Base-by-base conservation (phyloP, 2,888 invertebrate species). In the Silvanus unidentatus region DNA sequence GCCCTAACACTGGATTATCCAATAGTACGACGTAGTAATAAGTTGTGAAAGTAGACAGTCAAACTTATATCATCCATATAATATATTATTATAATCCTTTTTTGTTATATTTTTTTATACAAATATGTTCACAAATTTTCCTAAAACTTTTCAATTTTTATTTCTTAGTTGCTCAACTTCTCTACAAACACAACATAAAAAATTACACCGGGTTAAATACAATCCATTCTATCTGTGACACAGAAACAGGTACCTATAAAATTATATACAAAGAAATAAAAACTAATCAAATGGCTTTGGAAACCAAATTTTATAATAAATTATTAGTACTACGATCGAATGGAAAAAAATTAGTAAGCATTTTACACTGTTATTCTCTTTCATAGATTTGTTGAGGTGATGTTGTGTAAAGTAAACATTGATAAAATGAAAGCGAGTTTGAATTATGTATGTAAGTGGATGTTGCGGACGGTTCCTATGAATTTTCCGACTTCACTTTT, bases 221-320 rank as follows among this genome's bases (percentile, higher is more conserved):
- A 64, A 60, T 64, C 58, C 60, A 61, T 64, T 57, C 61, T 60
- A 60, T 63, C 61, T 60, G 60, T 59, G 61, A 65, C 64, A 65
- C 65, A 69, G 65, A 68, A 55, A 70, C 70, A 71, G 69, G 70
- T 71, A 71, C 70, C 68, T 69, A 69, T 68, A 66, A 70, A 68
- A 68, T 65, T 63, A 63, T 62, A 60, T 63, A 64, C 60, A 62
- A 37, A 49, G 55, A 37, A 50, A 55, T 49, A 52, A 53, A 52
- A 51, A n/a, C n/a, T 55, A 50, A 50, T 22, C 8, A 22, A 22
- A 22, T 22, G 22, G 22, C 22, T 22, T 22, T 22, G 22, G 22
- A 22, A 22, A 22, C 22, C 22, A 22, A 22, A 22, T 37, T 8
- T 12, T 12, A 12, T 32, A 49, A 52, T 45, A 37, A 50, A 49